A percentile compares a stretch with the other conserved stretches of the same genome.
phyloP scores from a whole-genome alignment of 1,140 invertebrate genomes.

The Drosophila varians region DNA sequence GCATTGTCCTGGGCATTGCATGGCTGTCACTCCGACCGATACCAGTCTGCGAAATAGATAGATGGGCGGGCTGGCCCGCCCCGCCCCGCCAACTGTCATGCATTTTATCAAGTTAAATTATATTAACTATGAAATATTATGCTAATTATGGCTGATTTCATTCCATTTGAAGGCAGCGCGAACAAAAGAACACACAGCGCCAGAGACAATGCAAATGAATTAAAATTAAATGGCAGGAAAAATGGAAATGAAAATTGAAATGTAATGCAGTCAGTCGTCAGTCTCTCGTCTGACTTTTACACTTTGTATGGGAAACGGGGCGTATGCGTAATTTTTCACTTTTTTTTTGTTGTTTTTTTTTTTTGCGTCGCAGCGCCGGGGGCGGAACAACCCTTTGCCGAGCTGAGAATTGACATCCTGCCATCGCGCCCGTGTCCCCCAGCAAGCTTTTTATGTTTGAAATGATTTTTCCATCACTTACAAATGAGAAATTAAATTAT shows the following conservation, averaged over 20 bases:
- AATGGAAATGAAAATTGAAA: constrained; percentile 69
- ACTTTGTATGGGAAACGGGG: constrained; percentile 69
- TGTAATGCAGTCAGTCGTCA: constrained; percentile 63
- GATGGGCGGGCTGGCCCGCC: too few relatives aligned
- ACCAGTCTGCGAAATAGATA: neutral
- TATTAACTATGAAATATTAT: constrained; percentile 83
- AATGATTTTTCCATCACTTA: constrained; percentile 56
- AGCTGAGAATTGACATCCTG: constrained; percentile 3
- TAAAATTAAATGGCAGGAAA: constrained; percentile 75
- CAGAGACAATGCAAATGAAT: constrained; percentile 79
- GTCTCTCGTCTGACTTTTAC: constrained; percentile 52
- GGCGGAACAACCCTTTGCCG: constrained; percentile 35
- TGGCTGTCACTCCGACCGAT: constrained; percentile 61
- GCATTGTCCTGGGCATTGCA: constrained; percentile 59
- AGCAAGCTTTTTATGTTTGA: constrained; percentile 41
- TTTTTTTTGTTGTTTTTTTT: constrained; percentile 11
- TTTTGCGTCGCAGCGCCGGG: neutral
- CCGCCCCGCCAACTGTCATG: neutral
- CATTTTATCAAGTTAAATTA: constrained; percentile 77
- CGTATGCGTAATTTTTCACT: constrained; percentile 73
- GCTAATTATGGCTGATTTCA: constrained; percentile 82
- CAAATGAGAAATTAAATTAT: constrained; percentile 81
- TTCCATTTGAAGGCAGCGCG: constrained; percentile 48
- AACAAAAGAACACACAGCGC: constrained; percentile 47
- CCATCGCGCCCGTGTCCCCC: constrained; percentile 15